phyloP scores from a whole-genome alignment of 2,113 vertebrate genomes.

The Ploceus nigricollis region DNA sequence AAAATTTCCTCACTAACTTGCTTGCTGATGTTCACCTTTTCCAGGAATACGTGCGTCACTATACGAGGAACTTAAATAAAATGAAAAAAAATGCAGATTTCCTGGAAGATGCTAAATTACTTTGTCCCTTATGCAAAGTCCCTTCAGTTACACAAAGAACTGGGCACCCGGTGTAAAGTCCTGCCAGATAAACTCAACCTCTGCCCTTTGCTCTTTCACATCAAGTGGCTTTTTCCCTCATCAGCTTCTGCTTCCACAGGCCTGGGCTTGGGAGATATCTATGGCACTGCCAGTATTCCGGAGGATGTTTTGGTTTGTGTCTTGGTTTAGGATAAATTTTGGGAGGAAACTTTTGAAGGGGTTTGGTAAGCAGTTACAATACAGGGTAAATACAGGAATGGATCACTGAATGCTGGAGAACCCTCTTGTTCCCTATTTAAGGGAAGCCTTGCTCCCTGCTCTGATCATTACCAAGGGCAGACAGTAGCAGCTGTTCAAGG shows the following conservation, averaged over 20 bases:
- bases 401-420: background rate
- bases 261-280: background rate
- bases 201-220: background rate
- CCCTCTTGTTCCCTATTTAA: background rate
- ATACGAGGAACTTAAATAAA: conserved; percentile 30
- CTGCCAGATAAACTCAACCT: background rate
- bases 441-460: background rate
- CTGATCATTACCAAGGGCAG: background rate
- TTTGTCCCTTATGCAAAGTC: conserved; percentile 6
- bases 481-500: background rate
- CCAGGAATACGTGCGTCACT: conserved; percentile 22
- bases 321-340: background rate
- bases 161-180: background rate
- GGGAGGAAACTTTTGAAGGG: background rate
- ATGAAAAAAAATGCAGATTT: background rate
- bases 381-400: background rate
- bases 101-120: conserved; percentile 26
- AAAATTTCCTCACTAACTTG: background rate
- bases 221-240: background rate
- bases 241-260: background rate
- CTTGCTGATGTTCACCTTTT: conserved; percentile 29
- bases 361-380: background rate
- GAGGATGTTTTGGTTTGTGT: background rate
- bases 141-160: background rate
- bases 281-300: rapidly evolving